These are phyloP conservation scores for Chrysopilus asiliformis DNA, from an alignment of 2,888 invertebrate genomes.

Conservation along the genomic window DNA sequence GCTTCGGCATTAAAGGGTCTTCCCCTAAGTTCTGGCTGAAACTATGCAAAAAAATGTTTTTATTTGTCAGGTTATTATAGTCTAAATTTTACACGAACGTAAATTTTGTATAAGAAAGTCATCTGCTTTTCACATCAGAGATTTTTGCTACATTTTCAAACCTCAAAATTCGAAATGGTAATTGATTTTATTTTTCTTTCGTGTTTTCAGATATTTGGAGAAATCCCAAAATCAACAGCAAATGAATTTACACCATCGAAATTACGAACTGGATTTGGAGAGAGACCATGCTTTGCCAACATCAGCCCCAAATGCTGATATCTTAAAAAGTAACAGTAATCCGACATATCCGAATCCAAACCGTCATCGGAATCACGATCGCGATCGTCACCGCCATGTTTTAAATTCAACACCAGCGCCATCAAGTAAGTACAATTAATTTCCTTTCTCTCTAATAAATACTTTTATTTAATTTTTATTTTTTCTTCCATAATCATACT, in stretches of 20 bases:
- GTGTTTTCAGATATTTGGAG: conserved; percentile 24
- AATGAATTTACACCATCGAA: conserved; percentile 30
- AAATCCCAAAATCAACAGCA: conserved; percentile 29
- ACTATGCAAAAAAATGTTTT: no score
- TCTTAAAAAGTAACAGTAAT: conserved; percentile 62
- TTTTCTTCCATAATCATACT: no score
- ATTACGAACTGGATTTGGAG: conserved; percentile 56
- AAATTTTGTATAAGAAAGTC: no score
- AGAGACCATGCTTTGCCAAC: conserved; percentile 61
- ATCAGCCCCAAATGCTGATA: conserved; percentile 64
- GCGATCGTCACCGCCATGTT: conserved; percentile 29
- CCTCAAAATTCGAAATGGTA: no score
- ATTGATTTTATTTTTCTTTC: conserved; percentile 2
- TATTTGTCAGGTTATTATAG: no score
- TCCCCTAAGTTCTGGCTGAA: no score
- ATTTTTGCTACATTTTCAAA: no score
- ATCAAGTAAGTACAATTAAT: conserved; percentile 23
- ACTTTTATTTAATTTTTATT: no score
- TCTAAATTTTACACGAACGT: no score
- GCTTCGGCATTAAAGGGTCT: no score
- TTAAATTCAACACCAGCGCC: conserved; percentile 33
- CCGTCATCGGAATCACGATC: conserved; percentile 37
- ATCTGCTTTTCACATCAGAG: no score
- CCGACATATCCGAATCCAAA: conserved; percentile 62
- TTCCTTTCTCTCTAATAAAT: conserved; percentile 1